Evolutionary conservation across 2,888 invertebrate species (phyloP), one percentile per base, ranked within the genome.

Genomic region (Leptopilina drosophilae): DNA sequence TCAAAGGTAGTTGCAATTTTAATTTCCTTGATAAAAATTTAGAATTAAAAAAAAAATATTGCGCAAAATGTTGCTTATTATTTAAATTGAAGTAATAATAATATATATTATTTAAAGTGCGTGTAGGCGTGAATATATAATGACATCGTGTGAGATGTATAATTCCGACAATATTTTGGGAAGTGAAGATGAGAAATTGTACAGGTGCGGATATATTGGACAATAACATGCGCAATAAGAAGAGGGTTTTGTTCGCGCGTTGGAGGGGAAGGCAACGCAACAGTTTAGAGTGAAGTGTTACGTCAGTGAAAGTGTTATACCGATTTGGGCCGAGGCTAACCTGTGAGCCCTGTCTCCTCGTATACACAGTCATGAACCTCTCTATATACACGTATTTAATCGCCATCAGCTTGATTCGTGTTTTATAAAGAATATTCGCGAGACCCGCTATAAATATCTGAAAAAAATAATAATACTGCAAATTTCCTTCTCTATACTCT

Each of bases 271-370:
- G 73, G 67, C 80, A 86, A 90, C 91, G 91, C 91, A 91, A 91
- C 89, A 91, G 90, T 91, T 91, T 91, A 91, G 89, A 90, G 88
- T 87, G 87, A 90, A 89, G 91, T 90, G 90, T 91, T 91, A 91
- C 91, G 91, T 91, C 91, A 91, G 91, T 91, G 91, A 91, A 91
- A 91, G 91, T 91, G 91, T 91, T 91, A 91, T 91, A 90, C 90
- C 91, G 87, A 91, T 91, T 90, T 91, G 91, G 91, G 91, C 91
- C 91, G 91, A 91, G 91, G 91, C 91, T 91, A 91, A 91, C 91
- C 89, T 91, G 91, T 91, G 88, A 91, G 89, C 89, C 90, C 90
- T 90, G 91, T 90, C 90, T 89, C 89, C 87, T 85, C 87, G 87
- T 84, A 20, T 20, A 80, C 81, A 78, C 78, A 81, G 76, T 82